Percentiles rank a stretch among this genome's conserved stretches.
Conservation (phyloP, 2,888 invertebrate species). For the Allacma fusca region DNA sequence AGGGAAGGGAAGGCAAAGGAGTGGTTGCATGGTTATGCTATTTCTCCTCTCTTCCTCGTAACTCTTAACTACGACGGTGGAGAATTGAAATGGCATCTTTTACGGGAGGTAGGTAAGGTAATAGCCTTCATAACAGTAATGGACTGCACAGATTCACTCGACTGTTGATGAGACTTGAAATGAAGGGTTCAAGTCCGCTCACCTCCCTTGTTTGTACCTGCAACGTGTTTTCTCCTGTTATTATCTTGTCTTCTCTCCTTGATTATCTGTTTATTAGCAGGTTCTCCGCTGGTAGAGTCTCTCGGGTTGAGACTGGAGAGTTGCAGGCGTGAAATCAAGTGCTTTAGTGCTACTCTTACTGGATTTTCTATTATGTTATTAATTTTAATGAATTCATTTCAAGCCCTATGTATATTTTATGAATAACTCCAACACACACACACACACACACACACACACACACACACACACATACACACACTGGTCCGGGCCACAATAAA, state of each 20-base stretch:
- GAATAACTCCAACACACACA: constrained; percentile 13
- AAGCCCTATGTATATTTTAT: constrained; percentile 36
- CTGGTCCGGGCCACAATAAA: constrained; percentile 28
- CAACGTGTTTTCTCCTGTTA: constrained; percentile 27
- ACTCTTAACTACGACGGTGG: constrained; percentile 17
- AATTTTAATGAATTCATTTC: constrained; percentile 44
- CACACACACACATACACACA: background rate
- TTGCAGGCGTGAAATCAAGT: constrained; percentile 42
- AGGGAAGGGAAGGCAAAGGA: constrained; percentile 24
- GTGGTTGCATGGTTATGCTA: constrained; percentile 19
- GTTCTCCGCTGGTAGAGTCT: constrained; percentile 20
- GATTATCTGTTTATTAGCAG: constrained; percentile 48
- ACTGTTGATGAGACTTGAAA: constrained; percentile 35
- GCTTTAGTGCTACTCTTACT: constrained; percentile 25
- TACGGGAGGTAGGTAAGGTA: constrained; percentile 46
- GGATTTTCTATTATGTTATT: constrained; percentile 41
- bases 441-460: no score
- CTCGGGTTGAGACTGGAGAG: background rate
- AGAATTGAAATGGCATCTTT: constrained; percentile 45
- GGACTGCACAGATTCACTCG: constrained; percentile 28
- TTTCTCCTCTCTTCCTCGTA: constrained; percentile 13
- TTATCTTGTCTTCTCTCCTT: constrained; percentile 39
- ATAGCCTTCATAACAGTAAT: constrained; percentile 40
- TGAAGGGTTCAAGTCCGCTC: constrained; percentile 30
- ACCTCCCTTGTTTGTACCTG: constrained; percentile 25